Percentiles rank a stretch among this genome's conserved stretches.
These are phyloP conservation scores for Biston betularia DNA, from an alignment of 2,888 invertebrate genomes.

Conservation along the genomic window DNA sequence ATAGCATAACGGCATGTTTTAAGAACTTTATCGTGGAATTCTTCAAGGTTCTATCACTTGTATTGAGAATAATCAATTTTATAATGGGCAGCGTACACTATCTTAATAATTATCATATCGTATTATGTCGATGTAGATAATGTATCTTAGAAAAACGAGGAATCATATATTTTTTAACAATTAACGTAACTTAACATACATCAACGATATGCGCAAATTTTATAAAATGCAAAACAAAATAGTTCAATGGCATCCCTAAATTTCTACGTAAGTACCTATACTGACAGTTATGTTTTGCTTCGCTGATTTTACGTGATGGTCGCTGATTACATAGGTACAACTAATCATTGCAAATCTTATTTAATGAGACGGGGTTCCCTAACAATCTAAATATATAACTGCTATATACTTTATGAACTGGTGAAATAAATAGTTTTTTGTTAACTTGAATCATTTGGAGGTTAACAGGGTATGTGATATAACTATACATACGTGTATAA, in stretches of 20 bases:
- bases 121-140: neutral
- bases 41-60: slow-evolving; percentile 1
- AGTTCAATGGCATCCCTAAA: slow-evolving; percentile 32
- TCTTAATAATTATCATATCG: neutral
- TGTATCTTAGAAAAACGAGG: slow-evolving; percentile 1
- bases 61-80: slow-evolving; percentile 14
- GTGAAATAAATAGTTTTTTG: too few species aligned
- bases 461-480: too few species aligned
- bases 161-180: neutral
- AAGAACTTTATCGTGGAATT: slow-evolving; percentile 22
- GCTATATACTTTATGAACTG: too few species aligned
- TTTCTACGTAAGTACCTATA: neutral
- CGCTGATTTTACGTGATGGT: slow-evolving; percentile 29
- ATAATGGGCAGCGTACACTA: neutral
- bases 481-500: too few species aligned
- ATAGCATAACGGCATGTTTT: slow-evolving; percentile 23
- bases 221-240: slow-evolving; percentile 21
- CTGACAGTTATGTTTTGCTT: slow-evolving; percentile 12
- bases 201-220: slow-evolving; percentile 20
- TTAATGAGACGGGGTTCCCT: neutral
- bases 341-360: neutral
- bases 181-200: slow-evolving; percentile 3
- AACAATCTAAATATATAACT: slow-evolving; percentile 1
- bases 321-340: slow-evolving; percentile 7
- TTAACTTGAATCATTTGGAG: too few species aligned